Conservation (phyloP, 2,113 vertebrate genomes). For the Abramis brama region DNA sequence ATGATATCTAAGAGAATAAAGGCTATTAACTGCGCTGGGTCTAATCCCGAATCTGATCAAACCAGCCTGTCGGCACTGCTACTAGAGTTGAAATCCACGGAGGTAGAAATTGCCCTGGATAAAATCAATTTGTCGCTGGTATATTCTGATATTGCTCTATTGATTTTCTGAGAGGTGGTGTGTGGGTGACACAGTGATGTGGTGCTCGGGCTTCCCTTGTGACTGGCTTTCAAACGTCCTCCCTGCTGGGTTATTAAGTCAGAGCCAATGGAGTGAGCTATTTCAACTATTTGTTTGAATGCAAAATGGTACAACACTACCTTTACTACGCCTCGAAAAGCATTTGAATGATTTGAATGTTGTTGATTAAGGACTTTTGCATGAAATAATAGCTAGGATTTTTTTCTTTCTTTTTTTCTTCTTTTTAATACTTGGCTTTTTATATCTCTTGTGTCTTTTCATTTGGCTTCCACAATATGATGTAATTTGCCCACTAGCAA, state of each 20-base stretch:
- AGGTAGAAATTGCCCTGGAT: constrained; percentile 70
- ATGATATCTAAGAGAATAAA: constrained; percentile 70
- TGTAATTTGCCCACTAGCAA: not conserved
- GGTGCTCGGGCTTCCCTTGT: not conserved
- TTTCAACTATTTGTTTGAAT: constrained; percentile 69
- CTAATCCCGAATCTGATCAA: constrained; percentile 62
- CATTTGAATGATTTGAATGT: not conserved
- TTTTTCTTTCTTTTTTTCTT: not conserved
- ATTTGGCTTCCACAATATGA: not conserved
- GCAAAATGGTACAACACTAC: constrained; percentile 58
- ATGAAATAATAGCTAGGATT: too few relatives aligned
- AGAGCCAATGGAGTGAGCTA: constrained; percentile 53
- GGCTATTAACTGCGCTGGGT: constrained; percentile 68
- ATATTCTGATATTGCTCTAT: constrained; percentile 75
- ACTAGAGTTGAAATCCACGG: constrained; percentile 59
- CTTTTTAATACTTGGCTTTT: not conserved
- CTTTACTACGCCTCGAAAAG: not conserved
- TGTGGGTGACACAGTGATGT: constrained; percentile 53
- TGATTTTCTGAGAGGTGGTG: constrained; percentile 69
- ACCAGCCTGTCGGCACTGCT: constrained; percentile 59
- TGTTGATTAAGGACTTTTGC: not conserved
- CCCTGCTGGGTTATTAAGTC: constrained; percentile 21
- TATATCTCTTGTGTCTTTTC: not conserved
- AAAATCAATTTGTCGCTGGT: constrained; percentile 73
- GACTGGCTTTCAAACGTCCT: constrained; percentile 7